Evolutionary conservation across 1,140 invertebrate species (phyloP).

Genomic region (Papilio machaon): DNA sequence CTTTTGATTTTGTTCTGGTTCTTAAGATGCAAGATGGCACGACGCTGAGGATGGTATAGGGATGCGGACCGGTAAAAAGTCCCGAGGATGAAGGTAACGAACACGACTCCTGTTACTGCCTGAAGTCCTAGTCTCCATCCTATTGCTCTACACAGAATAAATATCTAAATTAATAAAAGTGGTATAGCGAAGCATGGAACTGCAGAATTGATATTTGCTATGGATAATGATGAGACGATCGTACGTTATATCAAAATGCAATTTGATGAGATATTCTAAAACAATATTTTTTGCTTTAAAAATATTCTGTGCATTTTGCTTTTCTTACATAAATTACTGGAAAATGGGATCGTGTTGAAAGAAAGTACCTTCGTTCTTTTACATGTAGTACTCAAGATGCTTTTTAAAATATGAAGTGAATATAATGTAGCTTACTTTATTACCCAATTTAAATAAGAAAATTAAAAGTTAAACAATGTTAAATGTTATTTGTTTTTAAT

Average conservation of each 20-base stretch:
- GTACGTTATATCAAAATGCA: background rate
- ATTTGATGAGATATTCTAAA: background rate
- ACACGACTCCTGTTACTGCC: conserved; percentile 91
- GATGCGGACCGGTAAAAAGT: conserved; percentile 95
- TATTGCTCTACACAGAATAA: conserved; percentile 85
- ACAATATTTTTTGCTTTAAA: background rate
- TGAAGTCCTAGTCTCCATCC: conserved; percentile 94
- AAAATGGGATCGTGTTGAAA: background rate
- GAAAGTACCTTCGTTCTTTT: background rate
- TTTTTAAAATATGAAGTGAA: no score
- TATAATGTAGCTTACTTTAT: no score
- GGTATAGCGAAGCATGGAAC: background rate
- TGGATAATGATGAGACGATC: no score
- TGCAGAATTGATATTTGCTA: no score
- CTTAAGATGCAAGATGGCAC: conserved; percentile 94
- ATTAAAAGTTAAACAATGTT: background rate
- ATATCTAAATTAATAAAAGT: background rate
- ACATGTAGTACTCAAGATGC: background rate
- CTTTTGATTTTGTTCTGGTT: conserved; percentile 90
- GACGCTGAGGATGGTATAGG: conserved; percentile 93
- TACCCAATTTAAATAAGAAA: background rate
- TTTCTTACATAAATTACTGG: background rate
- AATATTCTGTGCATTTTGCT: background rate
- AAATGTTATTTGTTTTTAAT: no score
- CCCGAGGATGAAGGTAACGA: conserved; percentile 92